phyloP scores from a whole-genome alignment of 2,888 invertebrate genomes.

The Ctenicera cuprea region DNA sequence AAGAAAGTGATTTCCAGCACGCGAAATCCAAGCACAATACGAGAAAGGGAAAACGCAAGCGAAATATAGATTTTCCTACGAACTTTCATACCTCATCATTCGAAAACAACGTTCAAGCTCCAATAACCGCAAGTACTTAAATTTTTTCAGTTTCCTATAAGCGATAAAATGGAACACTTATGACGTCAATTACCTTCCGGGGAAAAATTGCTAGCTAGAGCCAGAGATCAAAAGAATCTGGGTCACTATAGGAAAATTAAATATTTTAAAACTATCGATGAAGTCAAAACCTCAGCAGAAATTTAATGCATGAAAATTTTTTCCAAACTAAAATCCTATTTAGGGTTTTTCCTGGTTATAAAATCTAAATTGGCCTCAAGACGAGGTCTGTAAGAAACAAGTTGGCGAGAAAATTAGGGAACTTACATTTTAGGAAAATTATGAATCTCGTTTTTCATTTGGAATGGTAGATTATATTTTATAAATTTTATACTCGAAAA shows the following conservation, averaged over 20 bases:
- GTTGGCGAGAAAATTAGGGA: too few relatives aligned
- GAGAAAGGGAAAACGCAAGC: conserved; percentile 3
- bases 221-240: conserved; percentile 19
- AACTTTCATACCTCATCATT: conserved; percentile 9
- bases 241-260: conserved; percentile 18
- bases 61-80: conserved; percentile 22
- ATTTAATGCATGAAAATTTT: background rate
- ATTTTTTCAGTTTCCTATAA: conserved; percentile 8
- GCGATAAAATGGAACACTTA: conserved; percentile 23
- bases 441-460: background rate
- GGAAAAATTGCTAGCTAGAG: conserved; percentile 10
- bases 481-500: conserved; percentile 14
- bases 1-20: conserved; percentile 25
- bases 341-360: background rate
- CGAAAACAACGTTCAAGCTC: conserved; percentile 11
- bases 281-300: background rate
- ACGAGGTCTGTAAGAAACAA: background rate
- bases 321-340: too few relatives aligned
- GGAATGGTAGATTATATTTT: background rate
- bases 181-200: conserved; percentile 18
- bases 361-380: background rate
- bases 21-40: background rate
- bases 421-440: background rate
- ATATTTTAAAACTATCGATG: conserved; percentile 4
- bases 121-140: conserved; percentile 20